Evolutionary conservation across 2,888 invertebrate species (phyloP).

Genomic region (Polydrusus tereticollis): DNA sequence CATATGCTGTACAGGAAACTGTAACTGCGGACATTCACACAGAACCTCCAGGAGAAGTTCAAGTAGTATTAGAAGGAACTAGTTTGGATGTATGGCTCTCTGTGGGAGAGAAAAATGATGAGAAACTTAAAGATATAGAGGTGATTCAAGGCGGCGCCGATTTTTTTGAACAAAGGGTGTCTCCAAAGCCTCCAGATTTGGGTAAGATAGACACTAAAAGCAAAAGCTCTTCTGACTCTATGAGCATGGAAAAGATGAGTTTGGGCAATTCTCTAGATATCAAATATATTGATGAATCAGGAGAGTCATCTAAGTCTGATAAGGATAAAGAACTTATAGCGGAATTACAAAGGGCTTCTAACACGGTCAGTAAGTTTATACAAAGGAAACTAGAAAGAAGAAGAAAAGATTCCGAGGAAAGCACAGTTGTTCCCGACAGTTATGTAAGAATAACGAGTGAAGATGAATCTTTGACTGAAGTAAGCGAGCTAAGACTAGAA

Average conservation of each 20-base stretch:
- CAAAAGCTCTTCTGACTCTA: slow-evolving; percentile 64
- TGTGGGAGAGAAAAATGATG: slow-evolving; percentile 64
- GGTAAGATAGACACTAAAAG: slow-evolving; percentile 61
- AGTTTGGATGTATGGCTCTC: slow-evolving; percentile 68
- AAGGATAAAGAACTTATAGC: slow-evolving; percentile 63
- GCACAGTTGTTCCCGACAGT: slow-evolving; percentile 70
- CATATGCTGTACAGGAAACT: slow-evolving; percentile 55
- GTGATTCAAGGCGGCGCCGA: slow-evolving; percentile 63
- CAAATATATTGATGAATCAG: slow-evolving; percentile 66
- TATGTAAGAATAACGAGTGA: slow-evolving; percentile 71
- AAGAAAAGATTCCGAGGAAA: slow-evolving; percentile 51
- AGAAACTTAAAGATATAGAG: slow-evolving; percentile 62
- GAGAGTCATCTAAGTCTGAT: slow-evolving; percentile 65
- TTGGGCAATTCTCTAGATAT: slow-evolving; percentile 66
- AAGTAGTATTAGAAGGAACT: slow-evolving; percentile 65
- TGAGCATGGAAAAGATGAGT: slow-evolving; percentile 63
- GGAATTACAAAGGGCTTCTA: slow-evolving; percentile 64
- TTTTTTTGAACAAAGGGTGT: slow-evolving; percentile 66
- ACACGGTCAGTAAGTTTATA: slow-evolving; percentile 62
- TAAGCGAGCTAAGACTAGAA: slow-evolving; percentile 72
- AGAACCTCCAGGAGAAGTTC: slow-evolving; percentile 57
- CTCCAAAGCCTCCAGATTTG: slow-evolving; percentile 65
- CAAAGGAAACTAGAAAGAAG: slow-evolving; percentile 62
- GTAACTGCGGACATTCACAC: slow-evolving; percentile 57
- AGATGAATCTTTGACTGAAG: slow-evolving; percentile 78